These are phyloP conservation scores for Colletes gigas DNA, from an alignment of 1,140 invertebrate genomes.

Conservation along the genomic window DNA sequence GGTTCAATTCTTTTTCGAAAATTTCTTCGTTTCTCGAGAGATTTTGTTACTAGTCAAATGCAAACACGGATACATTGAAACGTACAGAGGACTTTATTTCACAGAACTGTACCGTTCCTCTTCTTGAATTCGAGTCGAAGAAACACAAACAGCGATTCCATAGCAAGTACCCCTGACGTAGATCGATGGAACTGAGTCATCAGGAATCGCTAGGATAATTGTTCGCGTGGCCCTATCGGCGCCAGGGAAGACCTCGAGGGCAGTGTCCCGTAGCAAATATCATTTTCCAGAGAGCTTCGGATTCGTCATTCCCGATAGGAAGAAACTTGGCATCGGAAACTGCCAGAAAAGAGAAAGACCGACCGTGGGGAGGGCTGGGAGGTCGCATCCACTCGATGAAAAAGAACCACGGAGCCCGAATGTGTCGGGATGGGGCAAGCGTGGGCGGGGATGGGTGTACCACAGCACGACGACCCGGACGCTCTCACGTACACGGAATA, in stretches of 20 bases:
- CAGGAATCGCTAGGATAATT: not conserved
- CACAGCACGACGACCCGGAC: conserved; percentile 12
- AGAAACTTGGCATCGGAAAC: conserved; percentile 37
- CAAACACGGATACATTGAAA: too few species aligned
- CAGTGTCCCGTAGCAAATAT: conserved; percentile 6
- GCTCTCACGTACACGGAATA: conserved; percentile 52
- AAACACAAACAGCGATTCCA: too few species aligned
- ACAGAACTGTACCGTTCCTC: too few species aligned
- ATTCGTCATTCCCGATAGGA: conserved; percentile 23
- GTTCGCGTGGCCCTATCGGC: not conserved
- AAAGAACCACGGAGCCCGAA: not conserved
- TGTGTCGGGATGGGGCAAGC: not conserved
- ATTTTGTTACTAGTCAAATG: too few species aligned
- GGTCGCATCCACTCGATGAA: conserved; percentile 7
- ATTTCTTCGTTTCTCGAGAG: too few species aligned
- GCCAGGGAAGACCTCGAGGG: not conserved
- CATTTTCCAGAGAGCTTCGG: conserved; percentile 10
- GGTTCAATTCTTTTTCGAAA: too few species aligned
- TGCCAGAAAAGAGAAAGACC: conserved; percentile 20
- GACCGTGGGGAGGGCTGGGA: not conserved
- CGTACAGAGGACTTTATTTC: too few species aligned
- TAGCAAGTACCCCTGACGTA: too few species aligned
- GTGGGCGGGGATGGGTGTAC: not conserved
- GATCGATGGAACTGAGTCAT: not conserved
- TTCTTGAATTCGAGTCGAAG: too few species aligned